A percentile compares a stretch with the other conserved stretches of the same genome.
phyloP scores from a whole-genome alignment of 2,888 invertebrate species.

The Psylliodes chrysocephalus region DNA sequence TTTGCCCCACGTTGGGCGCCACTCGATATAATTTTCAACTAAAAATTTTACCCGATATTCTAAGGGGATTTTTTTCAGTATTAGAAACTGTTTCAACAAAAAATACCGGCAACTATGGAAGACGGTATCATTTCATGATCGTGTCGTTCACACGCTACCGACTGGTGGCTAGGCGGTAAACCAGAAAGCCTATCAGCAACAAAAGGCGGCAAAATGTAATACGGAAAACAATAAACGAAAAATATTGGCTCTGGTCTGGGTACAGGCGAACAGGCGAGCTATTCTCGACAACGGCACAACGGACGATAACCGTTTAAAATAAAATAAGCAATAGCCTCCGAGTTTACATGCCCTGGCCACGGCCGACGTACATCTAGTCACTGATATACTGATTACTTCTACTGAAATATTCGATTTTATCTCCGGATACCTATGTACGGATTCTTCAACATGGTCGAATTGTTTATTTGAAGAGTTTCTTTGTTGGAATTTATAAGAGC shows the following conservation, averaged over 20 bases:
- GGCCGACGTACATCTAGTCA: conserved; percentile 7
- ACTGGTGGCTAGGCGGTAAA: conserved; percentile 21
- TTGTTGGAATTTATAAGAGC: too few species aligned
- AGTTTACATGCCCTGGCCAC: conserved; percentile 12
- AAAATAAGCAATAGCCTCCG: conserved; percentile 15
- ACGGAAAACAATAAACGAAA: conserved; percentile 28
- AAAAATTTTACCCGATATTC: too few species aligned
- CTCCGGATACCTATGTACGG: not conserved
- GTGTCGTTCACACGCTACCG: conserved; percentile 40
- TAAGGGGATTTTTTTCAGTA: too few species aligned
- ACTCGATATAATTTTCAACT: too few species aligned
- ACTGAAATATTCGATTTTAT: conserved; percentile 3
- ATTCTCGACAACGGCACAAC: not conserved
- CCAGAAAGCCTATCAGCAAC: conserved; percentile 17
- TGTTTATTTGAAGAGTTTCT: too few species aligned
- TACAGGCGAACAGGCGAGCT: conserved; percentile 2
- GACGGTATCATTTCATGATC: conserved; percentile 36
- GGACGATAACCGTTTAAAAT: conserved; percentile 16
- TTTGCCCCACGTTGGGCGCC: too few species aligned
- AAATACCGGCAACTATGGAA: conserved; percentile 9
- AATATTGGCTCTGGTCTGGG: conserved; percentile 12
- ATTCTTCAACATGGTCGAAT: too few species aligned
- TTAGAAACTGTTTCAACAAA: too few species aligned
- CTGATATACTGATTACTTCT: conserved; percentile 14
- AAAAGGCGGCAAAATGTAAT: conserved; percentile 24